Percentiles rank a stretch among this genome's conserved stretches.
Evolutionary conservation across 2,797 vertebrate species (phyloP).

Genomic region (Rhinatrema bivittatum): DNA sequence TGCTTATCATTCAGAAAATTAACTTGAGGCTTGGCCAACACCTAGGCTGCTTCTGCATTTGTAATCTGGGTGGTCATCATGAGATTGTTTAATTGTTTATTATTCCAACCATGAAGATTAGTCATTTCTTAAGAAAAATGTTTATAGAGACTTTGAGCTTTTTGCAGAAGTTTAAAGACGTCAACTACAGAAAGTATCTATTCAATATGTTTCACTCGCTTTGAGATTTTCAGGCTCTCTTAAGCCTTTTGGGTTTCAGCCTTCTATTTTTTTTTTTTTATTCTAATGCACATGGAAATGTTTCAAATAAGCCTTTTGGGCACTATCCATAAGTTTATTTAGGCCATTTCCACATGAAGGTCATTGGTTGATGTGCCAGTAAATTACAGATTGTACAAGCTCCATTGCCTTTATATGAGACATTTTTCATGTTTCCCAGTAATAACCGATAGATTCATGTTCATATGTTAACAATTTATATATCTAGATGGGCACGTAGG

Average conservation of each 20-base stretch:
- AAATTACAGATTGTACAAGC: slow-evolving; percentile 18
- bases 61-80: slow-evolving; percentile 18
- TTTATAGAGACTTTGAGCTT: slow-evolving; percentile 13
- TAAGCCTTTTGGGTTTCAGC: slow-evolving; percentile 2
- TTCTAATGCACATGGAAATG: slow-evolving; percentile 46
- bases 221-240: slow-evolving; percentile 31
- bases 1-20: slow-evolving; percentile 38
- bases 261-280: slow-evolving; percentile 35
- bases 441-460: too few relatives aligned
- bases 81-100: slow-evolving; percentile 28
- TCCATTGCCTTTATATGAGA: too few relatives aligned
- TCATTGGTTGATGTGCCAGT: slow-evolving; percentile 22
- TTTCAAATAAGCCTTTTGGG: slow-evolving; percentile 44
- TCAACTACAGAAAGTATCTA: slow-evolving; percentile 5
- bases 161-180: slow-evolving; percentile 16
- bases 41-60: slow-evolving; percentile 9
- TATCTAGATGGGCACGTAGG: too few relatives aligned
- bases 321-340: slow-evolving; percentile 40
- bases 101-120: slow-evolving; percentile 15
- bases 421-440: too few relatives aligned
- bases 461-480: too few relatives aligned
- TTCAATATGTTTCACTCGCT: slow-evolving; percentile 22
- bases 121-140: slow-evolving; percentile 9
- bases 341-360: slow-evolving; percentile 40
- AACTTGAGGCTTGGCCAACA: slow-evolving; percentile 23